phyloP scores from a whole-genome alignment of 2,888 invertebrate genomes.

The Scelioninae gen. 2 region DNA sequence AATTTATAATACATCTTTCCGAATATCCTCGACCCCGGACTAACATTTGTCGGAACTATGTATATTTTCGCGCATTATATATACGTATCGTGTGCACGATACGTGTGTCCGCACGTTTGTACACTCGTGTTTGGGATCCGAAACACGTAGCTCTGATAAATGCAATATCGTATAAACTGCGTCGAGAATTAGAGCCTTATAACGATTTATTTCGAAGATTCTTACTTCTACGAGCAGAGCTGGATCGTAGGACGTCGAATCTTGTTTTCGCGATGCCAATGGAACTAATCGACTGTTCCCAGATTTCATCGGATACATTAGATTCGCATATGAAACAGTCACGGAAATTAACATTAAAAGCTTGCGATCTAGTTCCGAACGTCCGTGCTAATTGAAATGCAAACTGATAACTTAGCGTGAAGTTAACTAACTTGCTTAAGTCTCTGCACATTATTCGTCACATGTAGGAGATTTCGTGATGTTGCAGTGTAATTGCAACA shows the following conservation, averaged over 20 bases:
- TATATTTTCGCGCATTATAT: constrained; percentile 65
- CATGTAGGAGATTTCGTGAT: not conserved
- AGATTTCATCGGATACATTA: constrained; percentile 19
- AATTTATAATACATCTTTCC: constrained; percentile 12
- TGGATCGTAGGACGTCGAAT: constrained; percentile 1
- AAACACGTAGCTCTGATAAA: constrained; percentile 72
- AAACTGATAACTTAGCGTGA: constrained; percentile 37
- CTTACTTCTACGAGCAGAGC: no score
- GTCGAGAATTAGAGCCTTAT: constrained; percentile 72
- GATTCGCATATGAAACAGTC: constrained; percentile 22
- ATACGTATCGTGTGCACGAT: constrained; percentile 62
- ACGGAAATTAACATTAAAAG: constrained; percentile 32
- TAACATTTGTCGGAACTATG: constrained; percentile 51
- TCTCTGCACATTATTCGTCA: constrained; percentile 30
- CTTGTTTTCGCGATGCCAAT: constrained; percentile 6
- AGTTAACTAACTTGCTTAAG: constrained; percentile 25
- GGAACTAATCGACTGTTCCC: constrained; percentile 2
- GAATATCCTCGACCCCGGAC: constrained; percentile 1
- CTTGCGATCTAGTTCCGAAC: constrained; percentile 18
- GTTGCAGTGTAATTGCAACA: no score
- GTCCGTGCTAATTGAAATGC: constrained; percentile 39
- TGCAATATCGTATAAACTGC: constrained; percentile 74
- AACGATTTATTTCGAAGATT: constrained; percentile 72
- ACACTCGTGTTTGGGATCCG: constrained; percentile 60
- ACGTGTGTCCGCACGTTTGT: constrained; percentile 61